A percentile compares a stretch with the other conserved stretches of the same genome.
These are phyloP conservation scores for Falcunculus frontatus DNA, from an alignment of 2,113 vertebrate species.

Conservation along the genomic window DNA sequence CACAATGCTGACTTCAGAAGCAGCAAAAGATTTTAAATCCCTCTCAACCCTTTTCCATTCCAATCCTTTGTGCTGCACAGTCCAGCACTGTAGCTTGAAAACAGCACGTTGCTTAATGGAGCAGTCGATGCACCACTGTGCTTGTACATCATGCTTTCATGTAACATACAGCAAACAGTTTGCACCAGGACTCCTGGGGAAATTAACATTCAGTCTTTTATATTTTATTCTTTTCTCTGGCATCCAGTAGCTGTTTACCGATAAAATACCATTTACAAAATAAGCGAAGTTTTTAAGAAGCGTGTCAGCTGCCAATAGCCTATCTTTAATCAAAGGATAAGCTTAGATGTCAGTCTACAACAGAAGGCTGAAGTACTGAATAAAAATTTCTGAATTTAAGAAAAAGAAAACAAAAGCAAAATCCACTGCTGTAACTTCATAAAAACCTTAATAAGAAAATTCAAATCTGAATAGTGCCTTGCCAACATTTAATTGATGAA, in stretches of 20 bases:
- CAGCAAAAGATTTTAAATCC: neutral
- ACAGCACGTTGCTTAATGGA: neutral
- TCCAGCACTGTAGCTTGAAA: neutral
- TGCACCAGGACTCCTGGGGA: neutral
- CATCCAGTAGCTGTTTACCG: neutral
- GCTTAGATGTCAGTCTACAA: neutral
- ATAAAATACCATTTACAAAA: neutral
- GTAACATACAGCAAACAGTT: neutral
- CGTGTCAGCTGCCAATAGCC: neutral
- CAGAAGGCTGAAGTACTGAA: neutral
- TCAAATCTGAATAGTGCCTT: neutral
- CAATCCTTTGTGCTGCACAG: neutral
- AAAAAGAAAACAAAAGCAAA: neutral
- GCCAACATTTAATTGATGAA: neutral
- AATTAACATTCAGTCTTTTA: neutral
- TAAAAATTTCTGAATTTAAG: neutral
- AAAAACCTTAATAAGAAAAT: neutral
- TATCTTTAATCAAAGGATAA: neutral
- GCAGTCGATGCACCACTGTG: neutral
- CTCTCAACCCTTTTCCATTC: neutral
- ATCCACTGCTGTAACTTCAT: neutral
- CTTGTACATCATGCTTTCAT: fast-evolving
- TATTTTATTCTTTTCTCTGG: neutral
- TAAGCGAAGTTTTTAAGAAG: neutral
- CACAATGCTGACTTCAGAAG: neutral